These are phyloP conservation scores for Drosophila ustulata DNA, from an alignment of 2,888 invertebrate genomes.

Conservation along the genomic window DNA sequence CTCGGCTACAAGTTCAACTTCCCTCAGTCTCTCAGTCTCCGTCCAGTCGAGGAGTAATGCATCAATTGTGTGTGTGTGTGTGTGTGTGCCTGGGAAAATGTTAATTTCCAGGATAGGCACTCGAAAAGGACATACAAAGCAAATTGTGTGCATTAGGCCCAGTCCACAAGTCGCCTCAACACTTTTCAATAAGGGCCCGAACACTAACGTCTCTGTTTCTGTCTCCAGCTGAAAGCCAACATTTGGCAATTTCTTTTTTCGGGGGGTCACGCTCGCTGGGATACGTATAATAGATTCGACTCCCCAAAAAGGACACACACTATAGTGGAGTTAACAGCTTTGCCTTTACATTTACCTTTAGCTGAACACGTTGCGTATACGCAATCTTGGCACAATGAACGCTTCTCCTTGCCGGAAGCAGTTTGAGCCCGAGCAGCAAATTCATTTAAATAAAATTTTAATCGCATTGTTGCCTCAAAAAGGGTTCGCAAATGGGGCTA, in stretches of 20 bases:
- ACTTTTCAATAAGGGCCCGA: slow-evolving; percentile 69
- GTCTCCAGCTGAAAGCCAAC: slow-evolving; percentile 65
- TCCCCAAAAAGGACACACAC: slow-evolving; percentile 42
- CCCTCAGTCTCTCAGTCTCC: neutral
- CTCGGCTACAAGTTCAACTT: slow-evolving; percentile 6
- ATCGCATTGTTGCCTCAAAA: slow-evolving; percentile 47
- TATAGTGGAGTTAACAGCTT: slow-evolving; percentile 43
- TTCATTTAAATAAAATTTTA: slow-evolving; percentile 61
- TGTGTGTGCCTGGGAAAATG: slow-evolving; percentile 50
- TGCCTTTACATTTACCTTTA: slow-evolving; percentile 2
- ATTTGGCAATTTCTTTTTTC: slow-evolving; percentile 59
- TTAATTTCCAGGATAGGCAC: slow-evolving; percentile 55
- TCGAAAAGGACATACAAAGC: slow-evolving; percentile 58
- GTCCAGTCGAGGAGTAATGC: slow-evolving; percentile 39
- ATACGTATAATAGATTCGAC: slow-evolving; percentile 71
- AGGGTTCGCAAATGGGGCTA: slow-evolving; percentile 40
- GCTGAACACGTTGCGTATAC: slow-evolving; percentile 35
- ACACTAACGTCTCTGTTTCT: neutral
- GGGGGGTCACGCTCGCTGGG: slow-evolving; percentile 71
- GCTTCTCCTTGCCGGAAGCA: slow-evolving; percentile 25
- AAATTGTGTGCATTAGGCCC: slow-evolving; percentile 69
- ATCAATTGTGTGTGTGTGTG: slow-evolving; percentile 50
- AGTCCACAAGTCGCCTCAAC: slow-evolving; percentile 48
- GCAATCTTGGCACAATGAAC: slow-evolving; percentile 34
- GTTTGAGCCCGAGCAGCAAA: slow-evolving; percentile 31